Base-by-base conservation (phyloP, 2,113 vertebrate genomes). In the Daphoenositta chrysoptera region DNA sequence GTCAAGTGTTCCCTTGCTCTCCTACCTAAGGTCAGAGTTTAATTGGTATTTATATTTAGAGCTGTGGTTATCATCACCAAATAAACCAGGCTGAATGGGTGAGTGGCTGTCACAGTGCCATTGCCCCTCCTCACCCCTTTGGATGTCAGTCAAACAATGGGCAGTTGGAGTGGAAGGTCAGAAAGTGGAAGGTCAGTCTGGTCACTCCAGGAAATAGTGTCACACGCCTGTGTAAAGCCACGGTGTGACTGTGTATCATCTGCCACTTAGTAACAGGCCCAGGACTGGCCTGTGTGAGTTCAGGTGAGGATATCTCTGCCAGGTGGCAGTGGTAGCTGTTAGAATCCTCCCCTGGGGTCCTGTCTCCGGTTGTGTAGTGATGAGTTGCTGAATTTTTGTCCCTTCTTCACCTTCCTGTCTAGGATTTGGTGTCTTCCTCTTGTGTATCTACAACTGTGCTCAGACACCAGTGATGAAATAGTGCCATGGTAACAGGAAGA, bases 401-500 rank as follows among this genome's bases (percentile, higher is more conserved):
- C 76, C 37, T 77, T 83, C 42, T 83, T 88, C 60, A 78, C 83
- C 76, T 75, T 93, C 48, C 68, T 94, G 88, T 91, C 40, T 91
- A 75, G 75, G 70, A 75, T 84, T 89, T 95, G 73, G 40, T 92
- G 80, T 91, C 72, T 71, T 93, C 65, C 54, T 88, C 31, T 80
- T 44, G 15, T 68, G 40, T 68, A 30, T 85, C 93, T 91, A 76
- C 72, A 82, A 48, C 65, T 84, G n/a, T 27, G 40, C 64, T 89
- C 60, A 96, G 93, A 78, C 83, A 90, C 35, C 31, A 83, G 68
- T 57, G 79, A 81, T 77, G 72, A 87, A 84, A 28, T 39, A 93
- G 72, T 96, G 58, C 92, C 88, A 90, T 96, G 94, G 96, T 96
- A 96, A 96, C 96, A 81, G 83, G 76, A 93, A 92, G 76, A 83